Percentiles rank a stretch among this genome's conserved stretches.
Conservation (phyloP, 1,140 invertebrate species). For the Drosophila ironensis region DNA sequence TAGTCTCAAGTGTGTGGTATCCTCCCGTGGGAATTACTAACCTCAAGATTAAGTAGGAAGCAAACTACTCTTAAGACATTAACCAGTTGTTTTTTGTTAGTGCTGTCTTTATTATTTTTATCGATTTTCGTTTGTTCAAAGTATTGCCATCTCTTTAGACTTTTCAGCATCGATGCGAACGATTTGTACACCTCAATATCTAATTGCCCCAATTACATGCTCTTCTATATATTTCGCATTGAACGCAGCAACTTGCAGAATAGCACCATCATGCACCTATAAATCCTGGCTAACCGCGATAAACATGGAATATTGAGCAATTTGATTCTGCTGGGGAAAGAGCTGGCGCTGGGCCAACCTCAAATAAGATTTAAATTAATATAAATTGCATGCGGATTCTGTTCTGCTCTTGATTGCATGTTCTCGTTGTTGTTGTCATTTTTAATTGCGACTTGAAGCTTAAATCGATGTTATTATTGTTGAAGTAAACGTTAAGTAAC, state of each 20-base stretch:
- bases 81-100: constrained; percentile 13
- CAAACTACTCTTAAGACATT: neutral
- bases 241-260: constrained; percentile 79
- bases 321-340: neutral
- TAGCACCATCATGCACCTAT: constrained; percentile 82
- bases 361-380: neutral
- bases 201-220: constrained; percentile 40
- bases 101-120: neutral
- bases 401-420: constrained; percentile 11
- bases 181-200: constrained; percentile 1
- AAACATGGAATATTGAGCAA: neutral
- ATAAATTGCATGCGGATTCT: constrained; percentile 9
- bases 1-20: neutral
- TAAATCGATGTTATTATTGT: constrained; percentile 24
- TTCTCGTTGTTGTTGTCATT: constrained; percentile 23
- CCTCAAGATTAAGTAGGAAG: constrained; percentile 3
- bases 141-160: constrained; percentile 72
- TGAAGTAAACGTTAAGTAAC: neutral
- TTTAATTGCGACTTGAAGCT: constrained; percentile 14
- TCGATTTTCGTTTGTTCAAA: constrained; percentile 46
- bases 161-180: constrained; percentile 35
- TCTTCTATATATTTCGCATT: constrained; percentile 36
- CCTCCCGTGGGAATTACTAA: constrained; percentile 16
- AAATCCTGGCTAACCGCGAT: constrained; percentile 25
- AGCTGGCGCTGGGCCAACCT: neutral